phyloP scores from a whole-genome alignment of 2,797 vertebrate genomes.

The Chaetodon trifasciatus region DNA sequence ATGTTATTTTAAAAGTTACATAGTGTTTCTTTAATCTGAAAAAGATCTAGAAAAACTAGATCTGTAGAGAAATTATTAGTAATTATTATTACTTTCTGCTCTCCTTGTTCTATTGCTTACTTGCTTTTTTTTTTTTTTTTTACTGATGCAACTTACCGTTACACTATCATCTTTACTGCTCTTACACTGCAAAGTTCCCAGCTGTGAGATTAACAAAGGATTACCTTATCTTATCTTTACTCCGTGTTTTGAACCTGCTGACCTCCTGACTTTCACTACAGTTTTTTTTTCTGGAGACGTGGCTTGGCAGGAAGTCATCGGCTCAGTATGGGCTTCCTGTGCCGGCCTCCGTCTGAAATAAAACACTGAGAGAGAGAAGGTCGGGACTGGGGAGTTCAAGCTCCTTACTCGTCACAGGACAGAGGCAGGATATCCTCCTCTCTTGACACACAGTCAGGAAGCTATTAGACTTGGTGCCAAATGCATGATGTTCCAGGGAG shows the following conservation, averaged over 20 bases:
- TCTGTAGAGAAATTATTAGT: no score
- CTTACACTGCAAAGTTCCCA: no score
- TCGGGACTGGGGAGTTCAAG: slow-evolving; percentile 31
- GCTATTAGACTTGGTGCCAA: slow-evolving; percentile 52
- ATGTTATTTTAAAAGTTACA: no score
- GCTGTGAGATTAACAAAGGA: no score
- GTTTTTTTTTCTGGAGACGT: slow-evolving; percentile 34
- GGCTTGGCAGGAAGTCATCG: slow-evolving; percentile 73
- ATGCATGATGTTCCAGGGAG: background rate
- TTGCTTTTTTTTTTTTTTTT: no score
- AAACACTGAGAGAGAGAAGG: slow-evolving; percentile 36
- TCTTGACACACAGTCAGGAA: slow-evolving; percentile 35
- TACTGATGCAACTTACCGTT: no score
- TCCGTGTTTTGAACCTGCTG: slow-evolving; percentile 36
- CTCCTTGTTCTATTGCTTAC: no score
- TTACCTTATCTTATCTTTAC: slow-evolving; percentile 7
- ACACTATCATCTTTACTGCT: no score
- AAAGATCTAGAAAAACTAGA: no score
- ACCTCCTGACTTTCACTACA: slow-evolving; percentile 41
- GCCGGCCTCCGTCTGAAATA: slow-evolving; percentile 30
- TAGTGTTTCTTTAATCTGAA: no score
- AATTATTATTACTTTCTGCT: no score
- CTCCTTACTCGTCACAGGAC: slow-evolving; percentile 35
- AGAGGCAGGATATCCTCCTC: slow-evolving; percentile 54
- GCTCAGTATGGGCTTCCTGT: slow-evolving; percentile 70